Evolutionary conservation across 2,113 vertebrate species (phyloP).

Genomic region (Gobius niger): DNA sequence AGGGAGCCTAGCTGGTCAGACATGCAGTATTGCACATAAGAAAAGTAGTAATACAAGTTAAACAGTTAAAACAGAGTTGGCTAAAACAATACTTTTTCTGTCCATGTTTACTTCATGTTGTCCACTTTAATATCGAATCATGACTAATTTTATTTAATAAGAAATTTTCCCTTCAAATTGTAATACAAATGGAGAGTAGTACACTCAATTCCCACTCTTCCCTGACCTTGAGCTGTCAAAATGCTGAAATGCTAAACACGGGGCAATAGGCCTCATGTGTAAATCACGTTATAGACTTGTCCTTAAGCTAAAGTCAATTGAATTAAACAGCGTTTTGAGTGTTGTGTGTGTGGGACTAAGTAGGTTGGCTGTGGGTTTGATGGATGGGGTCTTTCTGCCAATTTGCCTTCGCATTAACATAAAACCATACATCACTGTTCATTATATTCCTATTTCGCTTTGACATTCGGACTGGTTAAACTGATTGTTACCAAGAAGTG

Average conservation of each 20-base stretch:
- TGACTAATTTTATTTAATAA: background rate
- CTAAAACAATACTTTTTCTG: too few relatives aligned
- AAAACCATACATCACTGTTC: constrained; percentile 84
- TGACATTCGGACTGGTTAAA: constrained; percentile 68
- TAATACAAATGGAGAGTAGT: constrained; percentile 1
- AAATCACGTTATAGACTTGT: constrained; percentile 58
- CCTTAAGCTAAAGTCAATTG: constrained; percentile 66
- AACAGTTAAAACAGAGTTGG: too few relatives aligned
- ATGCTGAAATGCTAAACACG: constrained; percentile 25
- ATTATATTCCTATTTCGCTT: constrained; percentile 78
- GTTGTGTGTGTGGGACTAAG: constrained; percentile 72
- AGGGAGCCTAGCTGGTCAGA: too few relatives aligned
- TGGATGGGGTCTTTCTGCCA: constrained; percentile 75
- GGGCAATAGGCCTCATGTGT: constrained; percentile 29
- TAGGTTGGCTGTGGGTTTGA: constrained; percentile 74
- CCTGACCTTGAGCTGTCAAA: constrained; percentile 56
- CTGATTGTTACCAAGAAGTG: constrained; percentile 63
- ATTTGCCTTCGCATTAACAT: constrained; percentile 60
- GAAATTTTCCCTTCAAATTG: background rate
- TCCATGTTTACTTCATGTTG: too few relatives aligned
- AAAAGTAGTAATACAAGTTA: too few relatives aligned
- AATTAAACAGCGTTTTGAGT: constrained; percentile 70
- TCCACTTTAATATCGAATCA: background rate
- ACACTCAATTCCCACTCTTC: constrained; percentile 5
- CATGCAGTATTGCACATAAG: too few relatives aligned